Base-by-base conservation (phyloP, 2,797 vertebrate species). In the Lates japonicus region DNA sequence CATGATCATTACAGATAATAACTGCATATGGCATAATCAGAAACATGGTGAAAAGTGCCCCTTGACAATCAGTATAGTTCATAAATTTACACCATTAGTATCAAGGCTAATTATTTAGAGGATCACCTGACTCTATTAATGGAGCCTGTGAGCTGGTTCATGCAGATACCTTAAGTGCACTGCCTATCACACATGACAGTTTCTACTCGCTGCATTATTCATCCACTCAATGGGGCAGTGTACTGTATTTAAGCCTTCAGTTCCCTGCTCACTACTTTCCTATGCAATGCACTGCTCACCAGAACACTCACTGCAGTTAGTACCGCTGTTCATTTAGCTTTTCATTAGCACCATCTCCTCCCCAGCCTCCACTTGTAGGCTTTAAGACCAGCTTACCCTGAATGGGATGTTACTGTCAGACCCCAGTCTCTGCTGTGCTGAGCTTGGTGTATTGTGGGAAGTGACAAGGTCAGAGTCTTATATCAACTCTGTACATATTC, bases 391-490 rank as follows among this genome's bases (percentile, higher is more conserved):
- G 37, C 19, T 41, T 14, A 10, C 31, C 5, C 31, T 25, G 19
- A 3, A 17, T 46, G 52, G n/a, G 52, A 54, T 4, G 2, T 65
- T 55, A 41, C 12, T 70, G 31, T 63, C 63, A 48, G 65, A 42
- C 11, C 64, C 5, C 42, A 41, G 16, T 25, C 54, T 57, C 70
- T 46, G 61, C 70, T 62, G 48, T 58, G 51, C 74, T 62, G 65
- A 70, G 74, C 29, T 58, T 0, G 3, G 44, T 20, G 51, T 58
- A 52, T 67, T 37, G 11, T 59, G 8, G 16, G 25, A 22, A 69
- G 42, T 57, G 70, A 66, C 54, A 72, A 62, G 35, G 62, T 76
- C 73, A 71, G 41, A 70, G 49, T n/a, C 55, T 33, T 10, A 49
- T 37, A 70, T 25, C 41, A 70, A 58, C 35, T 33, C 9, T 31